Evolutionary conservation across 2,113 vertebrate species (phyloP).

Genomic region (Spheniscus mendiculus): DNA sequence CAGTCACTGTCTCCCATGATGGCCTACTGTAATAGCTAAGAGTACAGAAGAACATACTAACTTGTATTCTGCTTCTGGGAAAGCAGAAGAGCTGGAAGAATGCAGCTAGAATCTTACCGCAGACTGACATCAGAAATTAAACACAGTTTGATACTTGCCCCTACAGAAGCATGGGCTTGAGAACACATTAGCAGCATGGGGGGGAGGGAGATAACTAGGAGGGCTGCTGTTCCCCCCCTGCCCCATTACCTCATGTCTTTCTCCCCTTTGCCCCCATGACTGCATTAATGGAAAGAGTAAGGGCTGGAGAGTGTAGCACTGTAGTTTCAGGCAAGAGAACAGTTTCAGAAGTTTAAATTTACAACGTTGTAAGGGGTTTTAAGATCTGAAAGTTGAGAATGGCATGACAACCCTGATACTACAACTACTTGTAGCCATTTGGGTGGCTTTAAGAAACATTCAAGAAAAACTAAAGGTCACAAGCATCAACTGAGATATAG

Average conservation of each 20-base stretch:
- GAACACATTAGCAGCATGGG: fast-evolving
- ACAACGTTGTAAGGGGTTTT: neutral
- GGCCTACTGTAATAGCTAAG: neutral
- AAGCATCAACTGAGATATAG: neutral
- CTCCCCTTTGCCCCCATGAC: neutral
- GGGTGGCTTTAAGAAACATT: neutral
- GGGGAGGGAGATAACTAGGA: neutral
- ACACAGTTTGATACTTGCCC: neutral
- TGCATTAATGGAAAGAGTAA: neutral
- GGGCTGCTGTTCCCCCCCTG: neutral
- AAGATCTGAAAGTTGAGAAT: neutral
- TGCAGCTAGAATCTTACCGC: neutral
- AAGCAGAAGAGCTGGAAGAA: neutral
- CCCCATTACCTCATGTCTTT: neutral
- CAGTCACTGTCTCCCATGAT: neutral
- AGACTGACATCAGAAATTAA: neutral
- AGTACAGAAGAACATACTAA: neutral
- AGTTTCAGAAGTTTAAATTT: neutral
- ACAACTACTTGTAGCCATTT: neutral
- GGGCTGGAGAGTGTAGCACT: neutral
- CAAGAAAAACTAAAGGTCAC: neutral
- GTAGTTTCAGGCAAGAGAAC: neutral
- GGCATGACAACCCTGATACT: neutral
- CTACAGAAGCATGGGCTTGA: neutral
- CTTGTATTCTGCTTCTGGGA: neutral